Conservation (phyloP, 1,140 invertebrate species). For the Drosophila lini region DNA sequence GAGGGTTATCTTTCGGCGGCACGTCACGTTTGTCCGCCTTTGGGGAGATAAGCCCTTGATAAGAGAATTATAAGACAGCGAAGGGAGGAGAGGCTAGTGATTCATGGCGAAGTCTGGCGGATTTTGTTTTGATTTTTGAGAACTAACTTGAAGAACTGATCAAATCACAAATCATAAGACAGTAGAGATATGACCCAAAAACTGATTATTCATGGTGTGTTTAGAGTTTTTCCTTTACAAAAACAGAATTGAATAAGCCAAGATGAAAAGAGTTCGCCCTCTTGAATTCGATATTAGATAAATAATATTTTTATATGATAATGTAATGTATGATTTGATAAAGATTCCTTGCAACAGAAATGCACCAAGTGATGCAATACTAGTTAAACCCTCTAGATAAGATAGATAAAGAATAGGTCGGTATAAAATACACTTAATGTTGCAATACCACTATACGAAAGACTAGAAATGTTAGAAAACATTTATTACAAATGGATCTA, state of each 20-base stretch:
- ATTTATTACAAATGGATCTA: neutral
- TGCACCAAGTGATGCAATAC: neutral
- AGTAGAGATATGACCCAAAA: neutral
- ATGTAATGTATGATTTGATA: constrained; percentile 15
- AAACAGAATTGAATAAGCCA: neutral
- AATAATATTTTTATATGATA: neutral
- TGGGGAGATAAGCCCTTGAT: constrained; percentile 24
- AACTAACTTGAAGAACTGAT: neutral
- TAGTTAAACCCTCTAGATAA: neutral
- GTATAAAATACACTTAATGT: neutral
- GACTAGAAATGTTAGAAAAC: neutral
- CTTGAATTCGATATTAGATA: neutral
- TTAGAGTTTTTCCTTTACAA: neutral
- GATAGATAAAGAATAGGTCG: neutral
- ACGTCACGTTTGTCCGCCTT: constrained; percentile 23
- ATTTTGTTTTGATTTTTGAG: constrained; percentile 1
- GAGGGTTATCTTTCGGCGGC: constrained; percentile 19
- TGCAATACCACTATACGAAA: neutral
- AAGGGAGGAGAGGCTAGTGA: neutral
- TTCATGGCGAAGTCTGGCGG: neutral
- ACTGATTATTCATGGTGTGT: neutral
- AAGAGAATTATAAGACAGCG: neutral
- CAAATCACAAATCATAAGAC: neutral
- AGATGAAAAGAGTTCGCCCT: no score
- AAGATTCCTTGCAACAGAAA: neutral